Evolutionary conservation across 2,113 vertebrate genomes (phyloP), one percentile per base, ranked within the genome.

Genomic region (Galbula dea): DNA sequence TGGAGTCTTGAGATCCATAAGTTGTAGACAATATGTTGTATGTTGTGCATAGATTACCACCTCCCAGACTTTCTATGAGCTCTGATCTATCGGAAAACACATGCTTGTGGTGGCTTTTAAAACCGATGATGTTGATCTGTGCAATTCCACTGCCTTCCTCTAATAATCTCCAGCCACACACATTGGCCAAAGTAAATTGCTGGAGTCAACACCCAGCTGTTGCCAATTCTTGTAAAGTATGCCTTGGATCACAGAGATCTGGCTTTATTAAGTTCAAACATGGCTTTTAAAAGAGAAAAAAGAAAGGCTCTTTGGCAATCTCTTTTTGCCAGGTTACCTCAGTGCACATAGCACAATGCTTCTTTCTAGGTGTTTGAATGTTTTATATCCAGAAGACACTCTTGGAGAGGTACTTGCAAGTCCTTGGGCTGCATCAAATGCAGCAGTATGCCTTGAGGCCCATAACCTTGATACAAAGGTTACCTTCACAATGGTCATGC

Each of bases 221-320:
- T 74, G 83, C 58, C 26, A 94, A 23, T 43, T 94, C 61, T 74
- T 94, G 16, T 94, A 76, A 86, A 91, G 72, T 21, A 95, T 75
- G 34, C 46, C 66, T 77, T 94, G 49, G 22, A 95, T 92, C 11
- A 48, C 81, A 46, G 80, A 94, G 37, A 82, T 87, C 46, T 94
- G 87, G 6, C 59, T 69, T 81, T 91, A 78, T 82, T 90, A 55
- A 79, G 92, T 85, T 80, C 26, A 89, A 94, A 77, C 12, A 59
- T 3, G 3, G 34, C 32, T 91, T 94, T 73, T 67, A 61, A 89
- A 80, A 84, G 21, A 72, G n/a, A 36, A 75, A 57, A 76, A 36
- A 34, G 29, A 49, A 67, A 48, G 45, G 19, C 24, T 22, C 32
- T 48, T 37, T 74, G 24, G 15, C 57, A 81, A 43, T 46, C 7